These are phyloP conservation scores for Idaea straminata DNA, from an alignment of 2,888 invertebrate genomes.

Conservation along the genomic window DNA sequence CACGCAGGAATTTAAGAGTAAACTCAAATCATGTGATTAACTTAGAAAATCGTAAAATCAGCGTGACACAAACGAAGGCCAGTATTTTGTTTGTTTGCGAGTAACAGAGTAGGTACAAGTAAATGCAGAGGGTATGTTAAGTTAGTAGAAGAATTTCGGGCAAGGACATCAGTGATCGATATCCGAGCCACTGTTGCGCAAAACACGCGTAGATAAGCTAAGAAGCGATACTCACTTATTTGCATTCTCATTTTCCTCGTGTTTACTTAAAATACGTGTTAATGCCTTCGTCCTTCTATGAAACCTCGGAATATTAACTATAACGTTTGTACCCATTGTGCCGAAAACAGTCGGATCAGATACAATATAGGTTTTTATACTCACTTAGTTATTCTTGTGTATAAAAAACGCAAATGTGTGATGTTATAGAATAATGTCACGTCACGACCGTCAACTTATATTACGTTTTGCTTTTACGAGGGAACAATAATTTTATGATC, in stretches of 20 bases:
- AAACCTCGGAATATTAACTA: slow-evolving; percentile 25
- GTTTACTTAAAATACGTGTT: slow-evolving; percentile 58
- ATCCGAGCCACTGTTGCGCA: slow-evolving; percentile 61
- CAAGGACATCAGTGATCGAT: slow-evolving; percentile 68
- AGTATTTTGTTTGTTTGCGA: slow-evolving; percentile 11
- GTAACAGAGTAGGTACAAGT: slow-evolving; percentile 7
- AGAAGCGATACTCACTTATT: slow-evolving; percentile 45
- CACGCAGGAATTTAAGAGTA: not conserved
- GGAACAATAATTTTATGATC: too few species aligned
- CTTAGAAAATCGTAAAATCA: slow-evolving; percentile 14
- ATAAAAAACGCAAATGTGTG: too few species aligned
- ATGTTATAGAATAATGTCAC: too few species aligned
- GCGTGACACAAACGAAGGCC: slow-evolving; percentile 14
- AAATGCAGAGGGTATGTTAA: slow-evolving; percentile 31
- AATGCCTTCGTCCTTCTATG: slow-evolving; percentile 53
- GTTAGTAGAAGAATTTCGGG: slow-evolving; percentile 63
- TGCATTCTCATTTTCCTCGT: slow-evolving; percentile 56
- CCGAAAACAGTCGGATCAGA: not conserved
- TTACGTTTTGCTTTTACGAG: too few species aligned
- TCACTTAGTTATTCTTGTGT: too few species aligned
- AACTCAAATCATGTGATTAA: slow-evolving; percentile 10
- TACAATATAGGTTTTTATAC: not conserved
- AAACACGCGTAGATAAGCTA: slow-evolving; percentile 33
- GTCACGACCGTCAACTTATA: too few species aligned
- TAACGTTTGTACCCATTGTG: slow-evolving; percentile 3